A percentile compares a stretch with the other conserved stretches of the same genome.
Conservation (phyloP, 2,797 vertebrate genomes). For the Epinephelus coioides region DNA sequence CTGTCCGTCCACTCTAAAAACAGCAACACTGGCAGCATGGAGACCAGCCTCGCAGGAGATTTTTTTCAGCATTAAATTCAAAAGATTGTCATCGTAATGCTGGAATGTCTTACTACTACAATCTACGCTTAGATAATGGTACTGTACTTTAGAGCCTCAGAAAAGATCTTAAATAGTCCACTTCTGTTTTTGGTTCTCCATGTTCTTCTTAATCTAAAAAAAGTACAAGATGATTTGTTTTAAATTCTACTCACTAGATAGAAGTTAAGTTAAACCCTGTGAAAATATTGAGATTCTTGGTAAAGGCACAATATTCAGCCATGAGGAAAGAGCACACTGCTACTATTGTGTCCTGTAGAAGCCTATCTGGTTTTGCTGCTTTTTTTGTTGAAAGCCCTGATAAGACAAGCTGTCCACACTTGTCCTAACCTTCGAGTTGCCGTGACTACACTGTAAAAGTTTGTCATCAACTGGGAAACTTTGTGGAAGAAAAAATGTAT, state of each 20-base stretch:
- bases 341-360: constrained; percentile 66
- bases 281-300: constrained; percentile 77
- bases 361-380: constrained; percentile 42
- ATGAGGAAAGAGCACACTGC: constrained; percentile 69
- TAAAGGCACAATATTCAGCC: constrained; percentile 87
- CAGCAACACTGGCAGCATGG: constrained; percentile 26
- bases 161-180: constrained; percentile 47
- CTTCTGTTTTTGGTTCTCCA: constrained; percentile 43
- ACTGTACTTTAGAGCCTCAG: constrained; percentile 32
- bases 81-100: constrained; percentile 78
- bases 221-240: constrained; percentile 72
- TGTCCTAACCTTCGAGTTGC: constrained; percentile 10
- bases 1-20: constrained; percentile 11
- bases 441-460: background rate
- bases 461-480: background rate
- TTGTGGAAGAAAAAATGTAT: background rate
- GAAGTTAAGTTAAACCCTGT: constrained; percentile 79
- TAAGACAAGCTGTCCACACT: constrained; percentile 54
- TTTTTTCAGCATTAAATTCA: constrained; percentile 58
- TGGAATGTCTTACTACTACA: constrained; percentile 77
- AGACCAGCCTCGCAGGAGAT: constrained; percentile 33
- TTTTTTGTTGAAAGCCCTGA: constrained; percentile 59
- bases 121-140: constrained; percentile 52
- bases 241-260: constrained; percentile 65
- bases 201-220: constrained; percentile 66